Percentiles rank a stretch among this genome's conserved stretches.
These are phyloP conservation scores for Drosophila vallismaia DNA, from an alignment of 2,888 invertebrate species.

Conservation along the genomic window DNA sequence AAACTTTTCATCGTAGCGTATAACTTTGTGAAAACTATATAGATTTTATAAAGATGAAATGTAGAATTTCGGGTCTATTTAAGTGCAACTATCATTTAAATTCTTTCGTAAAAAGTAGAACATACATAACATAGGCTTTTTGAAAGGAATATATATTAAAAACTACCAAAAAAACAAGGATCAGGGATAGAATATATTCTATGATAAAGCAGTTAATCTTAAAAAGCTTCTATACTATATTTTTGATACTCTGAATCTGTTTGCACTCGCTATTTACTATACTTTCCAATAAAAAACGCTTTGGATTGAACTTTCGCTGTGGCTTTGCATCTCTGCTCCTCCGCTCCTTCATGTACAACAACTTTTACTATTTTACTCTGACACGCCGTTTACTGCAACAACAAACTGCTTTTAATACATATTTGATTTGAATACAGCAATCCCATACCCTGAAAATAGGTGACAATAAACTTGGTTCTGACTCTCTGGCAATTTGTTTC, in stretches of 20 bases:
- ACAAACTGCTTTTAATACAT: conserved; percentile 40
- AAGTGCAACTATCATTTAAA: no score
- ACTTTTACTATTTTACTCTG: conserved; percentile 13
- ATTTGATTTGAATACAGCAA: conserved; percentile 33
- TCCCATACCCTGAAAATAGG: conserved; percentile 1
- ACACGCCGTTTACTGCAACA: conserved; percentile 30
- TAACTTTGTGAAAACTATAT: no score
- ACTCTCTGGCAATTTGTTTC: not conserved
- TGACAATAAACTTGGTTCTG: not conserved
- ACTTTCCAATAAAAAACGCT: conserved; percentile 28
- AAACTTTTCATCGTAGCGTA: no score
- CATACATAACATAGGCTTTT: not conserved
- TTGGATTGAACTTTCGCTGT: conserved; percentile 38
- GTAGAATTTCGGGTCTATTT: no score
- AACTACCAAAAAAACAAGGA: not conserved
- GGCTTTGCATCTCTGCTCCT: conserved; percentile 32
- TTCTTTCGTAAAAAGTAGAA: no score
- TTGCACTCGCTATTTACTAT: conserved; percentile 31
- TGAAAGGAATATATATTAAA: no score
- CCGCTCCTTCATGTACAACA: conserved; percentile 1
- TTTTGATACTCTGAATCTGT: conserved; percentile 2
- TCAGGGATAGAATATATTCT: not conserved
- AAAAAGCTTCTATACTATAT: not conserved
- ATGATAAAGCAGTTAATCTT: not conserved
- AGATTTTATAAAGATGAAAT: no score